Evolutionary conservation across 2,113 vertebrate genomes (phyloP), one percentile per base, ranked within the genome.

Genomic region (Electrona antarctica): DNA sequence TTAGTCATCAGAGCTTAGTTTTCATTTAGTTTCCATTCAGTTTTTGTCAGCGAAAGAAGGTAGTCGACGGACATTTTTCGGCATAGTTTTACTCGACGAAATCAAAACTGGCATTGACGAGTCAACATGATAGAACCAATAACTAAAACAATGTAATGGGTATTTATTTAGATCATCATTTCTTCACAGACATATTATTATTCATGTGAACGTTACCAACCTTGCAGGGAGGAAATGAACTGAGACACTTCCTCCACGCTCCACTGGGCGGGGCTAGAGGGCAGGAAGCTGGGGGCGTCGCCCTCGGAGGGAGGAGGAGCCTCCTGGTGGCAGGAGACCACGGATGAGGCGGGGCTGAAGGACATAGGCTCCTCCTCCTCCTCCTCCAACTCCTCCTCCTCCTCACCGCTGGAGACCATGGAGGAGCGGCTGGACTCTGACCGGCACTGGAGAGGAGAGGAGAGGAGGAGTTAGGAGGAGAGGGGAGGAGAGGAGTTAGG

Each of bases 191-290:
- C 21, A n/a, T 21, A 21, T 21, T 21, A 21, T 21, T 21, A 21
- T 21, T 21, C 21, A 21, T n/a, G n/a, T n/a, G 21, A 21, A 1
- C 2, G 2, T 21, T 21, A 21, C 85, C 81, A 13, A 97, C 97
- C 98, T 95, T 98, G 97, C 64, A 99, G 88, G 0, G 97, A 97
- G 10, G 95, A 95, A 47, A 99, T 98, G 56, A 98, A 99, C 76
- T 95, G 96, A 0, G 95, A 97, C 72, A 99, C 97, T 78, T 99
- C 96, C 79, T 98, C 95, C 69, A 98, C 96, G 1, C 94, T 97
- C 98, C 98, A 99, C 4, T 94, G 95, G 85, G 94, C 94, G 2
- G 97, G 95, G 77, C 92, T 96, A 7, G 92, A 86, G 8, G 95
- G 93, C 57, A 94, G 88, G 89, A 96, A 96, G 77, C 92, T 73